These are phyloP conservation scores for Drosophila kambysellisi DNA, from an alignment of 2,888 invertebrate genomes.

Conservation along the genomic window DNA sequence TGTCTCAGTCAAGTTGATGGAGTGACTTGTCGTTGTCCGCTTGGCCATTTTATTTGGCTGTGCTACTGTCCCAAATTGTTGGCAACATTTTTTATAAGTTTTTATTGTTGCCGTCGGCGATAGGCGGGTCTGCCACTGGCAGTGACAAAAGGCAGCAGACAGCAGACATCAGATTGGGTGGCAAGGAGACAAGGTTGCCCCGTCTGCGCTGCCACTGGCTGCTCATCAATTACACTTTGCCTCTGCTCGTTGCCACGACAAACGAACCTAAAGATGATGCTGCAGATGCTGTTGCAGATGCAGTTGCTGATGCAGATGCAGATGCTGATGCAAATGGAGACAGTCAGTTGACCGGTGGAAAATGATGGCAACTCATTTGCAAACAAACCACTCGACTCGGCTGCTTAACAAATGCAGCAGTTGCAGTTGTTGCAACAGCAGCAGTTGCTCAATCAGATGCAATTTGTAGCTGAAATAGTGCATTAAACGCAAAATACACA, in stretches of 20 bases:
- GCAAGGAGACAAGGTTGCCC: background rate
- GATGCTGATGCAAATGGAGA: conserved; percentile 22
- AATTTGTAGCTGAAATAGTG: conserved; percentile 60
- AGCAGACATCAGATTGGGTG: conserved; percentile 18
- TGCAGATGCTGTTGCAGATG: conserved; percentile 4
- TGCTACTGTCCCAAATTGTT: conserved; percentile 56
- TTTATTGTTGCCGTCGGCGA: conserved; percentile 75
- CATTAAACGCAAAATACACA: conserved; percentile 28
- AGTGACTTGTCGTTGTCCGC: conserved; percentile 69
- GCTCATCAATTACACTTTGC: conserved; percentile 67
- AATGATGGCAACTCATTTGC: conserved; percentile 77
- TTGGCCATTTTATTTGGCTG: conserved; percentile 68
- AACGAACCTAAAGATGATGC: conserved; percentile 18
- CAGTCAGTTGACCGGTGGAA: conserved; percentile 50
- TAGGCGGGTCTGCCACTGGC: conserved; percentile 42
- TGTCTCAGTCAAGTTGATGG: conserved; percentile 62
- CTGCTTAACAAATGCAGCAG: conserved; percentile 40
- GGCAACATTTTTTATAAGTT: conserved; percentile 61
- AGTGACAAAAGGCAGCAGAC: conserved; percentile 27
- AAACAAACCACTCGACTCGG: conserved; percentile 67
- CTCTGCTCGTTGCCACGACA: conserved; percentile 2
- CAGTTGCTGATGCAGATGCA: conserved; percentile 15
- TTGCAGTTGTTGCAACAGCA: conserved; percentile 19
- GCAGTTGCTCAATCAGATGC: conserved; percentile 66
- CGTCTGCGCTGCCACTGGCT: conserved; percentile 55